A percentile compares a stretch with the other conserved stretches of the same genome.
phyloP scores from a whole-genome alignment of 2,113 vertebrate genomes.

The Peromyscus polionotus region DNA sequence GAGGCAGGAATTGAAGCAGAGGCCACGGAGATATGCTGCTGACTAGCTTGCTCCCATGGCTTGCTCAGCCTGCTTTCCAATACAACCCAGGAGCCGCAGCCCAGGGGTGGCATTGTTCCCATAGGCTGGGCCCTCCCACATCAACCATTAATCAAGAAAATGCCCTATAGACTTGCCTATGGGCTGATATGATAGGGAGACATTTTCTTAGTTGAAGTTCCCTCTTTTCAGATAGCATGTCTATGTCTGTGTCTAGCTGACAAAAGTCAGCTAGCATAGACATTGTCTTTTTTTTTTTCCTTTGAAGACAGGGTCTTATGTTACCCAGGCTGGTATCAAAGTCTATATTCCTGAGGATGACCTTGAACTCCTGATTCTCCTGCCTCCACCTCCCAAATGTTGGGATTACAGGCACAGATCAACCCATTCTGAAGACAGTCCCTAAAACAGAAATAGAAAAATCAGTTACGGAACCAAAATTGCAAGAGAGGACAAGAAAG shows the following conservation, averaged over 20 bases:
- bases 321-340: neutral
- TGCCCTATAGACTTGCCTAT: neutral
- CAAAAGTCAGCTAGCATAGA: neutral
- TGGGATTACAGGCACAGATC: neutral
- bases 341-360: no score
- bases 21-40: neutral
- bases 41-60: neutral
- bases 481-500: neutral
- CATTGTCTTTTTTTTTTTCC: neutral
- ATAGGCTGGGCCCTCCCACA: neutral
- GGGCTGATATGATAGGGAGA: neutral
- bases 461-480: constrained; percentile 54
- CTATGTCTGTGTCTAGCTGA: neutral
- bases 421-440: neutral
- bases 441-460: neutral
- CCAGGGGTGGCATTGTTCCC: neutral
- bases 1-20: neutral
- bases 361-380: neutral
- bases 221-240: neutral
- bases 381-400: no score
- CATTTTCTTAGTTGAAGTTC: neutral
- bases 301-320: no score
- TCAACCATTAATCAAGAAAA: neutral
- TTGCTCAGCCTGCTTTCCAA: neutral
- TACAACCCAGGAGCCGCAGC: neutral